Base-by-base conservation (phyloP, 1,140 invertebrate species). In the Papilio aristodemus region DNA sequence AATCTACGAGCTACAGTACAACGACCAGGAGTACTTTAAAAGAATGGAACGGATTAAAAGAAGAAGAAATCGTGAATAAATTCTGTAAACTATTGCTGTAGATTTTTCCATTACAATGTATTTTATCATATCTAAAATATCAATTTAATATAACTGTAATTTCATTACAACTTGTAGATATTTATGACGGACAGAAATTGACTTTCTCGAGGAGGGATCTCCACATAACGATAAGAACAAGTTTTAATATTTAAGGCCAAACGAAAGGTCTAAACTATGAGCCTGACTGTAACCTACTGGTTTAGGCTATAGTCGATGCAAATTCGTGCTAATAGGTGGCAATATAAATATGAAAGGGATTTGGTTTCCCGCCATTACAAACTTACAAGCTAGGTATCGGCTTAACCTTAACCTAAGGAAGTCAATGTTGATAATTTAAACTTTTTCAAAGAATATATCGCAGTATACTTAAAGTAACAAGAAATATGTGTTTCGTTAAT, bases 1-100 rank as follows among this genome's bases (percentile, higher is more conserved):
- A 37, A 72, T 85, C 38, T 39, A 59, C 17, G 75, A 76, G 71
- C 27, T 68, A 39, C 71, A 77, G 66, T 69, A 50, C 57, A 54
- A 58, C 46, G 11, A 25, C 4, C 11, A 57, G 19, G 46, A 57
- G 7, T 22, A 50, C 11, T 22, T 22, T 58, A 68, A 54, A 39
- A 32, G 25, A 4, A 37, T 25, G 32, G 36, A 11, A 37, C 11
- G 14, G 13, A 43, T n/a, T 64, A 69, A 69, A 68, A 73, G 32
- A 69, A 73, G 54, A 68, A 63, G 60, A 39, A 60, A 67, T 39
- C 32, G 60, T 67, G 25, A 58, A 17, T 14, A 41, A 50, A 54
- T 39, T 50, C 8, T 46, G 25, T 67, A 50, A 64, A 41, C 64
- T 6, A 17, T 25, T 32, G 14, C 3, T 50, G 19, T 60, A 17